Evolutionary conservation across 2,113 vertebrate genomes (phyloP).

Genomic region (Strix uralensis): DNA sequence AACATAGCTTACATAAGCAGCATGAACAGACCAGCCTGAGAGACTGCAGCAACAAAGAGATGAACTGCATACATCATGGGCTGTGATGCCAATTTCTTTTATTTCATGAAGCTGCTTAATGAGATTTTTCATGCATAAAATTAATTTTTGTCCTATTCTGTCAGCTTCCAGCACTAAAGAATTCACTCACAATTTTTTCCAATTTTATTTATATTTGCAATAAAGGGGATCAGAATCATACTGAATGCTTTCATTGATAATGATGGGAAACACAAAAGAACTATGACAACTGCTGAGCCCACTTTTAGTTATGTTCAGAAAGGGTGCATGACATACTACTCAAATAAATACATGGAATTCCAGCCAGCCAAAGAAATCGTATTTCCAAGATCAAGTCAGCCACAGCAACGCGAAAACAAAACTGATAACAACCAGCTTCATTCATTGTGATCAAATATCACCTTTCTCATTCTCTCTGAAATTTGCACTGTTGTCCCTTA

Average conservation of each 20-base stretch:
- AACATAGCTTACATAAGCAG: background rate
- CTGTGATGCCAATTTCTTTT: conserved; percentile 44
- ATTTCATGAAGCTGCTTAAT: conserved; percentile 68
- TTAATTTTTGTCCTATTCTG: conserved; percentile 71
- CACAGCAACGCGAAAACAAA: background rate
- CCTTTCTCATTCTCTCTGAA: background rate
- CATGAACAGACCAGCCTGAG: background rate
- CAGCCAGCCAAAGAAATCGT: background rate
- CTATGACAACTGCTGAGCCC: background rate
- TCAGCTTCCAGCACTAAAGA: conserved; percentile 56
- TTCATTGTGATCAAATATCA: background rate
- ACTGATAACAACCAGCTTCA: background rate
- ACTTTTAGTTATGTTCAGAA: background rate
- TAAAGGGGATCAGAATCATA: conserved; percentile 50
- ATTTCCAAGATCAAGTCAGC: background rate
- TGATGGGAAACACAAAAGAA: conserved; percentile 48
- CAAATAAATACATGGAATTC: background rate
- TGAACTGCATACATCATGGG: background rate
- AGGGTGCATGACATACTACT: background rate
- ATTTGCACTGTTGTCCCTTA: background rate
- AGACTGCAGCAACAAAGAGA: background rate
- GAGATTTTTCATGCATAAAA: conserved; percentile 77
- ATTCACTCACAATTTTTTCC: conserved; percentile 69
- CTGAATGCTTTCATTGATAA: conserved; percentile 64
- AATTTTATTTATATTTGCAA: conserved; percentile 69